A percentile compares a stretch with the other conserved stretches of the same genome.
Conservation (phyloP, 2,797 vertebrate genomes). For the Coendou prehensilis region DNA sequence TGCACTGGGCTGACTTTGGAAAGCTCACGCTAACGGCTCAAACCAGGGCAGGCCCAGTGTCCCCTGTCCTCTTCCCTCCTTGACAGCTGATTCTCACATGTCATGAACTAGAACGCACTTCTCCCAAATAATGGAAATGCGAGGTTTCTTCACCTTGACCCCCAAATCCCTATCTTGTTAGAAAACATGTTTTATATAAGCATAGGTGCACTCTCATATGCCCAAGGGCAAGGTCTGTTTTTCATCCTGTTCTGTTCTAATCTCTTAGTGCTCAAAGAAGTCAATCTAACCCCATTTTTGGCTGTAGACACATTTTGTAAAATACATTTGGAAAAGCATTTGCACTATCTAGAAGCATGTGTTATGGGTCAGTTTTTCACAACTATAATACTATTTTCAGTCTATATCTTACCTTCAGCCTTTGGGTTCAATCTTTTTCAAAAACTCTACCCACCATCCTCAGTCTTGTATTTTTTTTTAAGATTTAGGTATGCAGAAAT, state of each 20-base stretch:
- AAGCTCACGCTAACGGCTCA: not conserved
- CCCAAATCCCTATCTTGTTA: conserved; percentile 43
- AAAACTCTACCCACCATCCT: not conserved
- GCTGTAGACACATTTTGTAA: not conserved
- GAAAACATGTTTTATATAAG: conserved; percentile 51
- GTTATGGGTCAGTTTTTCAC: not conserved
- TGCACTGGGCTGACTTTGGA: not conserved
- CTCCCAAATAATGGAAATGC: conserved; percentile 62
- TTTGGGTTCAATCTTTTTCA: not conserved
- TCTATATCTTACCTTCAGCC: not conserved
- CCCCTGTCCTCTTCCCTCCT: conserved; percentile 26
- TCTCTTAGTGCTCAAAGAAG: conserved; percentile 31
- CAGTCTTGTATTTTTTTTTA: not conserved
- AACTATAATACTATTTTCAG: not conserved
- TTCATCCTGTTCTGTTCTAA: conserved; percentile 22
- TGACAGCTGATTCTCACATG: conserved; percentile 52
- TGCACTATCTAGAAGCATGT: not conserved
- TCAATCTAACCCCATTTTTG: not conserved
- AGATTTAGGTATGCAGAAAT: not conserved
- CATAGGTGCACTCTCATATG: not conserved
- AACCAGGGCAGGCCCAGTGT: not conserved
- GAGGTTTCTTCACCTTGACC: conserved; percentile 53
- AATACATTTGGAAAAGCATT: not conserved
- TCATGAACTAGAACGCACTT: conserved; percentile 55
- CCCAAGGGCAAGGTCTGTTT: not conserved